These are phyloP conservation scores for Tricholauxania praeusta DNA, from an alignment of 2,888 invertebrate genomes.

Conservation along the genomic window DNA sequence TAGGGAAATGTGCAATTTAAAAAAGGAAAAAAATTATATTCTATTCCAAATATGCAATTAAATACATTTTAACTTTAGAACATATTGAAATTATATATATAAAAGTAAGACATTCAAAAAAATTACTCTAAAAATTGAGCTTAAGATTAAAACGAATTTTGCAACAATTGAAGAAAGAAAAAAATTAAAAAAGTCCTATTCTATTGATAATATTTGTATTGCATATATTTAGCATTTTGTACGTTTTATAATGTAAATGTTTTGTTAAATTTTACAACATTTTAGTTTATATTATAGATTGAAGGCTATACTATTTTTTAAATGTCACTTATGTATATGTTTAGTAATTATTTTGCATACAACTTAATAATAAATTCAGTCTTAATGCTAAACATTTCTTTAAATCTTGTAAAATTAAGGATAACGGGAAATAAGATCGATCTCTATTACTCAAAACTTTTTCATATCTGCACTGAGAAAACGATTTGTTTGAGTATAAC, in stretches of 20 bases:
- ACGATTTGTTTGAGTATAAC: too few species aligned
- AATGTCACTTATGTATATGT: too few species aligned
- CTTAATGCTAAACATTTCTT: too few species aligned
- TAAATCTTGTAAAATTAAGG: too few species aligned
- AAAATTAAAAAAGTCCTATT: slow-evolving; percentile 5
- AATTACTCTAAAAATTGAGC: slow-evolving; percentile 30
- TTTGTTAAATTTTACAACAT: background rate
- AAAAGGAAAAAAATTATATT: slow-evolving; percentile 40
- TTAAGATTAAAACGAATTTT: slow-evolving; percentile 28
- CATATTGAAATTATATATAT: background rate
- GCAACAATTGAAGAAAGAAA: background rate
- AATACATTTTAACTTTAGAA: slow-evolving; percentile 23
- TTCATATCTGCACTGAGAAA: too few species aligned
- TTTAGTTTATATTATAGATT: too few species aligned
- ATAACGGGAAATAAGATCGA: too few species aligned
- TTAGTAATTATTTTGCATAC: too few species aligned
- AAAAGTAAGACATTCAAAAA: background rate
- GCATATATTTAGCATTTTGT: slow-evolving; percentile 26
- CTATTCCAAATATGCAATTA: slow-evolving; percentile 32
- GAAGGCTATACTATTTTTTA: too few species aligned
- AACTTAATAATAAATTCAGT: too few species aligned
- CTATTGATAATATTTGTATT: background rate
- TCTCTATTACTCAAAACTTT: too few species aligned
- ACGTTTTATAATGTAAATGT: slow-evolving; percentile 23
- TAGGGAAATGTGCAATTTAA: slow-evolving; percentile 51